These are phyloP conservation scores for Mimachlamys varia DNA, from an alignment of 2,888 invertebrate species.

Conservation along the genomic window DNA sequence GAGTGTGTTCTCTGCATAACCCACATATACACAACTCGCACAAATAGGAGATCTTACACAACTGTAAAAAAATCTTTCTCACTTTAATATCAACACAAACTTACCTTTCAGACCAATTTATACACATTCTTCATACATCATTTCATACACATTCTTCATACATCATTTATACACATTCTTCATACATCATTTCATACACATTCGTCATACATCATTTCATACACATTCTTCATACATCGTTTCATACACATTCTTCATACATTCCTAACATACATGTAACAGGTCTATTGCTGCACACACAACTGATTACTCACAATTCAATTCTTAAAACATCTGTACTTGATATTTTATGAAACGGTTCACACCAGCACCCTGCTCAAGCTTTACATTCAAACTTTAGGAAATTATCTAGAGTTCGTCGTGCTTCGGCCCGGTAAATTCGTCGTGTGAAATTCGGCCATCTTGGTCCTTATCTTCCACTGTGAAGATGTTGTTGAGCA, in stretches of 20 bases:
- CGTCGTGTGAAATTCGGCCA: constrained; percentile 96
- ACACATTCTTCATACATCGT: not conserved
- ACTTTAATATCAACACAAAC: not conserved
- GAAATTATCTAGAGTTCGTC: constrained; percentile 90
- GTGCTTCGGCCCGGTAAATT: constrained; percentile 98
- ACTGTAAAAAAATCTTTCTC: not conserved
- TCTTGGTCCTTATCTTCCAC: constrained; percentile 98
- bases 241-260: not conserved
- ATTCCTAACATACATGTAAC: not conserved
- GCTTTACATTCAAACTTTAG: not conserved
- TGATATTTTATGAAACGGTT: not conserved
- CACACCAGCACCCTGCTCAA: not conserved
- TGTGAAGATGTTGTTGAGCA: constrained; percentile 97
- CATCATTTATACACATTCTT: not conserved
- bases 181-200: not conserved
- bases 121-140: not conserved
- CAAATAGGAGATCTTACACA: not conserved
- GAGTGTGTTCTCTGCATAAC: not conserved
- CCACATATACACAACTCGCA: not conserved
- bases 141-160: not conserved
- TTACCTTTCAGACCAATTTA: too few relatives aligned
- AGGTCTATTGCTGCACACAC: not conserved
- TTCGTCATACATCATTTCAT: too few relatives aligned
- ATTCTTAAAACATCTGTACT: too few relatives aligned
- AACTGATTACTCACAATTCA: not conserved